Evolutionary conservation across 2,888 invertebrate genomes (phyloP), one percentile per base, ranked within the genome.

Genomic region (Drosophila kuntzei): DNA sequence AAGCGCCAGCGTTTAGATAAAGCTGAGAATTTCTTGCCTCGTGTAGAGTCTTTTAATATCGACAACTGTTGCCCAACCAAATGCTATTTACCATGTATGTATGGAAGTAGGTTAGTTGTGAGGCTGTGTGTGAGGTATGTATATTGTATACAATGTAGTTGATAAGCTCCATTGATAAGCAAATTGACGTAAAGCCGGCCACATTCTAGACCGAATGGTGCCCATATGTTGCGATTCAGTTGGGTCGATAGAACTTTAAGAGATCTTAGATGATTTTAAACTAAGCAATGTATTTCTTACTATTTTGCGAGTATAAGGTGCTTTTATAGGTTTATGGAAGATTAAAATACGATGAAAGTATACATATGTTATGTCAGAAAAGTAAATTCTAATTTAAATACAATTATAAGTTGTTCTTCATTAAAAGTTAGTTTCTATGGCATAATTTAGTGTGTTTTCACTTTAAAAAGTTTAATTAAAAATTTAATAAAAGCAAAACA

Each of bases 1-100:
- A 84, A 84, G 83, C 89, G 87, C 84, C 83, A 84, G 83, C 68
- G 71, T 84, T 84, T 80, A 88, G 89, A 83, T 88, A 87, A 78
- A 72, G 68, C 76, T 58, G 69, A 53, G 43, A 62, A 59, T 44
- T 55, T 44, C 25, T 46, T 49, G 37, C 27, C 55, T 39, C 37
- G 32, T 22, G 43, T 25, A 39, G 36, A 25, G 7, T 58, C 53
- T 50, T 55, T 57, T 34, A 46, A 54, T 55, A 49, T 73, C 62
- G 69, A 51, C 74, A 73, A 54, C 62, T 57, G n/a, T 69, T 72
- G 72, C 75, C 55, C 76, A 65, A 71, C 27, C 50, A 46, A 37
- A 41, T 47, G 36, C 22, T 64, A 51, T 55, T 44, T 44, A 11
- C 39, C 62, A 58, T 74, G 47, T 39, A 39, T 64, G 37, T 39